Conservation (phyloP, 2,888 invertebrate species). For the Dryococelus australis region DNA sequence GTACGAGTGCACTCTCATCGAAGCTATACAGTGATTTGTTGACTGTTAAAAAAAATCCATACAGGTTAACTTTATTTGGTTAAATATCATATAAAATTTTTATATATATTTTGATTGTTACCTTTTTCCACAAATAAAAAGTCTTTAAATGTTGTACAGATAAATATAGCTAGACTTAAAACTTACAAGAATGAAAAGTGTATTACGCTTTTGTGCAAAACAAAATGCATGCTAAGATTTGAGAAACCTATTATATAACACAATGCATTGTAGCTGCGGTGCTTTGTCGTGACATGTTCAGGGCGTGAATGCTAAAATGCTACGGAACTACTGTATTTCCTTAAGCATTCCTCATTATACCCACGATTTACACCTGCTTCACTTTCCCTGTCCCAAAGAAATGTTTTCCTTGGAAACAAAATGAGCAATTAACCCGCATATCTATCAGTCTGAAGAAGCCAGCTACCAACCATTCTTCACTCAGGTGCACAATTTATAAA, state of each 20-base stretch:
- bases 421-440: no score
- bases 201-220: background rate
- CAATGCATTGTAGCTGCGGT: background rate
- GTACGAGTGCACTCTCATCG: background rate
- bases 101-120: conserved; percentile 11
- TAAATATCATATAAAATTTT: conserved; percentile 8
- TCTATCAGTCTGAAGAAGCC: no score
- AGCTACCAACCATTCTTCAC: no score
- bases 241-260: background rate
- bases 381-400: no score
- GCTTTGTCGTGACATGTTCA: no score
- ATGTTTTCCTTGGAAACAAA: no score
- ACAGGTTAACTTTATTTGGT: background rate
- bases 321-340: no score
- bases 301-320: no score
- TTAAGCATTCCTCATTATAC: no score
- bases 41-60: background rate
- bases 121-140: conserved; percentile 16
- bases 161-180: background rate
- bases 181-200: background rate
- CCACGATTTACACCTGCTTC: no score
- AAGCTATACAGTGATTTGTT: background rate
- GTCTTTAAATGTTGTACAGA: conserved; percentile 16
- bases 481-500: no score
- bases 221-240: background rate